Evolutionary conservation across 2,888 invertebrate species (phyloP), one percentile per base, ranked within the genome.

Genomic region (Pyralis farinalis): DNA sequence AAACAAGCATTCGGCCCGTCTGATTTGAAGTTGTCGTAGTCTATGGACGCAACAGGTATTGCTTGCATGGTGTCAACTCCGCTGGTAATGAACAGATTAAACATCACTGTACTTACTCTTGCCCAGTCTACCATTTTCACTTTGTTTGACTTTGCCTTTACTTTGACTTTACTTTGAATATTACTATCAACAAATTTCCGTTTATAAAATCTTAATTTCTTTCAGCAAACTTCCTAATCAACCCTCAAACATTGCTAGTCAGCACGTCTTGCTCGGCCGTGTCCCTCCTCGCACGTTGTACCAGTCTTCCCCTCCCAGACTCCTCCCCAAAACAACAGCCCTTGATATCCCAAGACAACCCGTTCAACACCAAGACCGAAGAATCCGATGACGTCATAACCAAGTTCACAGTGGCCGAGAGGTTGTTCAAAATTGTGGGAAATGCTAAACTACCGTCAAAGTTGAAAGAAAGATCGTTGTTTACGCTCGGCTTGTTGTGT

Each of bases 401-500:
- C 0, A 96, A 96, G 71, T 90, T 92, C 47, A 89, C 91, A 5
- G 82, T 96, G 11, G 92, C 95, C 5, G 92, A 94, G 20, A 91
- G 91, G 9, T 83, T 97, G 32, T 91, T 95, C 51, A 92, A 91
- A 35, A 90, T 95, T 21, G 90, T 96, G 42, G 93, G 91, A n/a
- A 94, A 93, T 63, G 84, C 91, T 0, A 95, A 95, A 59, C 75
- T 92, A 6, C 91, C 93, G 9, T 91, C 93, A 0, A 95, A 94
- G 78, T 91, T 95, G 31, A 90, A 93, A 49, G 97, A 97, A 70
- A 93, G 92, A 58, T 94, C 96, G 21, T 92, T 95, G 3, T 91
- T 91, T 53, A 93, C 96, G 39, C 77, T 96, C 27, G 97, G 97
- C 0, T 88, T 94, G 54, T 72, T 97, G 52, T 96, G 96, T 60